Evolutionary conservation across 2,113 vertebrate genomes (phyloP).

Genomic region (Acrocephalus kingi): DNA sequence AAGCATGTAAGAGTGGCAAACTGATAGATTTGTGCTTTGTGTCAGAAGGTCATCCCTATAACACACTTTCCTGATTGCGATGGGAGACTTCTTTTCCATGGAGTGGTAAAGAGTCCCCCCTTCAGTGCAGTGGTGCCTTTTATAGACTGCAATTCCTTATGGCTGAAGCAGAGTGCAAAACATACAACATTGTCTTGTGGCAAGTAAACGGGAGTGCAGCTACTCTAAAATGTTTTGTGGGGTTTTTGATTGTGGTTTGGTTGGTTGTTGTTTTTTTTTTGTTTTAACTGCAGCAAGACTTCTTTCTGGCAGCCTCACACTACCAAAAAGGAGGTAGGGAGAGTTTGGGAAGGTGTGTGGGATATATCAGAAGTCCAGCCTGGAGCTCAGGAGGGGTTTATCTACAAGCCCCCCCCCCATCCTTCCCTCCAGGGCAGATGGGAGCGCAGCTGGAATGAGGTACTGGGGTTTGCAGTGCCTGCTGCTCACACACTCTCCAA

Average conservation of each 20-base stretch:
- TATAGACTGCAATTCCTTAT: constrained; percentile 47
- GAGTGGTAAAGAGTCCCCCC: constrained; percentile 6
- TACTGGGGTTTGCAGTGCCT: neutral
- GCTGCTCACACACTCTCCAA: neutral
- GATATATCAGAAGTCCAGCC: neutral
- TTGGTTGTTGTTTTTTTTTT: no score
- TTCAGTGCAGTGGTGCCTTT: constrained; percentile 42
- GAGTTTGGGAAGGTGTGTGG: neutral
- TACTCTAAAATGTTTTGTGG: neutral
- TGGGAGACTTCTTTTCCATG: constrained; percentile 57
- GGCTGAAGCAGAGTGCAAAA: constrained; percentile 11
- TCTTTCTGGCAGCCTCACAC: neutral
- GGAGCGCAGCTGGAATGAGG: neutral
- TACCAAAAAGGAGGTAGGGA: neutral
- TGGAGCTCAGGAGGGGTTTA: neutral
- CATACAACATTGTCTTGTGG: neutral
- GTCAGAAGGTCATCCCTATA: constrained; percentile 62
- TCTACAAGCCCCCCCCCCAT: neutral
- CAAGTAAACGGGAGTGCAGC: neutral
- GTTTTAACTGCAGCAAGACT: neutral
- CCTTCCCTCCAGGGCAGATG: neutral
- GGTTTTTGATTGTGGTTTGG: neutral
- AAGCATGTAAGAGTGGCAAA: constrained; percentile 28
- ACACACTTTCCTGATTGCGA: constrained; percentile 60
- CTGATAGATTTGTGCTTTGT: constrained; percentile 66